Evolutionary conservation across 2,797 vertebrate genomes (phyloP).

Genomic region (Cephalopachus bancanus): DNA sequence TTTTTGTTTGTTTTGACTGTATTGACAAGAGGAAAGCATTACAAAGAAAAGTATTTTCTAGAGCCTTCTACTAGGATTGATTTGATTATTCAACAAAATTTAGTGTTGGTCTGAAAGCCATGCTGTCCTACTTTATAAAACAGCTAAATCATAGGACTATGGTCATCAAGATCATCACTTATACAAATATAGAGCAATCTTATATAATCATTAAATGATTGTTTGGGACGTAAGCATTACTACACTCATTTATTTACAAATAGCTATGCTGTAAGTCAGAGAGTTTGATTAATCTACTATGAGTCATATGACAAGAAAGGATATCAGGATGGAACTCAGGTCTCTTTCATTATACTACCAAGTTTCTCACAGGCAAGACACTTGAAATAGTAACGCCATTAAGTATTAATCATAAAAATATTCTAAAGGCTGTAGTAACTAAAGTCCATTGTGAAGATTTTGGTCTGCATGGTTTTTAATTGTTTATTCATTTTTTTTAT

Average conservation of each 20-base stretch:
- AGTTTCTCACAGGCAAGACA: background rate
- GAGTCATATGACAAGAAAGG: background rate
- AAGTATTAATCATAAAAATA: background rate
- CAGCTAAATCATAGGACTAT: background rate
- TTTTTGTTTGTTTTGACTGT: background rate
- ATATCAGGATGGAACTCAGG: background rate
- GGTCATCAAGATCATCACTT: background rate
- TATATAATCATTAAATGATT: background rate
- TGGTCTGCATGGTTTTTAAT: background rate
- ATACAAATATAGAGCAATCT: background rate
- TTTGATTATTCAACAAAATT: slow-evolving; percentile 2
- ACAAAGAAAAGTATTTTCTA: background rate
- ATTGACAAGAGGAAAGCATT: background rate
- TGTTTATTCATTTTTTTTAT: background rate
- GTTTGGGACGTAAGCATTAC: background rate
- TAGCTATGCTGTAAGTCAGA: slow-evolving; percentile 14
- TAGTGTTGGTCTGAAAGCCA: background rate
- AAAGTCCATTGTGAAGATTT: background rate
- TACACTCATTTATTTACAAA: background rate
- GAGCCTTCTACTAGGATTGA: background rate
- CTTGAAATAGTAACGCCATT: background rate
- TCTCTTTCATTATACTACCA: background rate
- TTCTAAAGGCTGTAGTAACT: background rate
- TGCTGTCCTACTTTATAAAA: background rate
- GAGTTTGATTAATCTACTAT: background rate